phyloP scores from a whole-genome alignment of 2,113 vertebrate species.

The Rhinopomastus cyanomelas region DNA sequence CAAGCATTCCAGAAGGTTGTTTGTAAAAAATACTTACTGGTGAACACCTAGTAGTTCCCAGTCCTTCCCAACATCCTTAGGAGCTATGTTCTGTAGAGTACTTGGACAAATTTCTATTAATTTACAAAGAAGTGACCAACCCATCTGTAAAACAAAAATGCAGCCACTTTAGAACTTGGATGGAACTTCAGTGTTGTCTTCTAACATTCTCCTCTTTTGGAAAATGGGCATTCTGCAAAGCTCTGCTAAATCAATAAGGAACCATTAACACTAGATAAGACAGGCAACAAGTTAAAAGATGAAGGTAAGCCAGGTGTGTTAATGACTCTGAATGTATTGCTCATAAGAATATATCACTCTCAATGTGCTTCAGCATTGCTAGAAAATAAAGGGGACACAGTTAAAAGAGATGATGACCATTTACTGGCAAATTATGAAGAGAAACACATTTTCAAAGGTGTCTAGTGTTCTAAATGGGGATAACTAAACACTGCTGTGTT shows the following conservation, averaged over 20 bases:
- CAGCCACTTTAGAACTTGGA: not conserved
- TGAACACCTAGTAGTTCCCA: conserved; percentile 88
- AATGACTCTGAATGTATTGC: not conserved
- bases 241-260: not conserved
- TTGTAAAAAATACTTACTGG: conserved; percentile 81
- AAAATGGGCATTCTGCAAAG: not conserved
- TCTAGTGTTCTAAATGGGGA: not conserved
- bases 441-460: not conserved
- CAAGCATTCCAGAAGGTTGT: not conserved
- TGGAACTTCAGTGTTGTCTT: not conserved
- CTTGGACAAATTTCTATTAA: conserved; percentile 90
- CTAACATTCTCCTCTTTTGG: not conserved
- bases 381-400: not conserved
- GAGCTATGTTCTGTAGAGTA: conserved; percentile 80
- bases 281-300: not conserved
- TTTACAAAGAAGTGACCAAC: conserved; percentile 90
- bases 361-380: not conserved
- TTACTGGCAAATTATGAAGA: not conserved
- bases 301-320: not conserved
- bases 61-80: conserved; percentile 78
- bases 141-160: conserved; percentile 79
- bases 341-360: not conserved
- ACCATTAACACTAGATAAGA: not conserved
- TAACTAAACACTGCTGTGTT: not conserved
- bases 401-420: not conserved